These are phyloP conservation scores for Matsumurasca onukii DNA, from an alignment of 1,140 invertebrate species.

Conservation along the genomic window DNA sequence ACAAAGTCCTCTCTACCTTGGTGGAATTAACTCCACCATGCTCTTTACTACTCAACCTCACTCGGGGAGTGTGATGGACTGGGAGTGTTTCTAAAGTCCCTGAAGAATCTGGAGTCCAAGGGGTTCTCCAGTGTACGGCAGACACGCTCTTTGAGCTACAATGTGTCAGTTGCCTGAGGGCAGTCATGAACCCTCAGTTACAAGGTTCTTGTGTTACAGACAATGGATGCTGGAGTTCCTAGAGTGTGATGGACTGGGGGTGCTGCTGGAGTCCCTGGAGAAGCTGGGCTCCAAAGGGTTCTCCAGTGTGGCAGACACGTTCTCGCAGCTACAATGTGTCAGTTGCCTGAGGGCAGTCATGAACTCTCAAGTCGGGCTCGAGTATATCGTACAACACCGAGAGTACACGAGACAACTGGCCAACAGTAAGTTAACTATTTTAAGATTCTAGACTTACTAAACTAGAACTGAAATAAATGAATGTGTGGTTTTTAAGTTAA, in stretches of 20 bases:
- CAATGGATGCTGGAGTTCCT: slow-evolving; percentile 55
- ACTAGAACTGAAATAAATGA: too few species aligned
- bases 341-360: slow-evolving; percentile 52
- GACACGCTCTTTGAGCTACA: slow-evolving; percentile 52
- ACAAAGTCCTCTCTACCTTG: too few species aligned
- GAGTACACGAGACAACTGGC: slow-evolving; percentile 50
- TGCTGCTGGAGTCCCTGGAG: slow-evolving; percentile 51
- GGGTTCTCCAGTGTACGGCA: slow-evolving; percentile 45
- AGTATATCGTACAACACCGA: slow-evolving; percentile 50
- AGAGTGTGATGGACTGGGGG: slow-evolving; percentile 50
- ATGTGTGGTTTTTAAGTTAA: too few species aligned
- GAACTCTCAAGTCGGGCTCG: slow-evolving; percentile 53
- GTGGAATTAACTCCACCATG: too few species aligned
- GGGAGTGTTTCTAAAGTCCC: slow-evolving; percentile 50
- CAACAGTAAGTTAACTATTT: slow-evolving; percentile 50
- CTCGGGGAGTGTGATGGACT: slow-evolving; percentile 50
- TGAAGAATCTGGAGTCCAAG: slow-evolving; percentile 45
- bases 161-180: too few species aligned
- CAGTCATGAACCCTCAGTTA: too few species aligned
- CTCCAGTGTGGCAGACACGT: slow-evolving; percentile 48
- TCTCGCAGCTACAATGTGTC: slow-evolving; percentile 52
- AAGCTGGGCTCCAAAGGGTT: slow-evolving; percentile 41
- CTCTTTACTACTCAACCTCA: too few species aligned
- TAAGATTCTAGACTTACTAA: too few species aligned
- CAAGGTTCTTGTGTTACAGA: slow-evolving; percentile 36